Base-by-base conservation (phyloP, 2,113 vertebrate species). In the Chitala chitala region DNA sequence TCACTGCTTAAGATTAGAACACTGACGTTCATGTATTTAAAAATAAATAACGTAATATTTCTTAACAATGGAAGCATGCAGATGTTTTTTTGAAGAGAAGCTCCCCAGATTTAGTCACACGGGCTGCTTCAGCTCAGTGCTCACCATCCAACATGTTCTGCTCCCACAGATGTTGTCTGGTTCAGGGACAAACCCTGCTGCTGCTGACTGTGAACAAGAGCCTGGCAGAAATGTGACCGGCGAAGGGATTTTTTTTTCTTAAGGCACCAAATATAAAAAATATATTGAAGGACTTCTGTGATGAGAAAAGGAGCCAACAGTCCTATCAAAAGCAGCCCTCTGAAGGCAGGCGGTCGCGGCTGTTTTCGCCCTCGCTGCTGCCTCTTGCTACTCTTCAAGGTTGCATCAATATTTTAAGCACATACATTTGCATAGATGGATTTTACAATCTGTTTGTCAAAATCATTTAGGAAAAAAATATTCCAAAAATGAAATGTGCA, bases 201-300 rank as follows among this genome's bases (percentile, higher is more conserved):
- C 33, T 29, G 17, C 59, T 38, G 59, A 63, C 38, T 63, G 31
- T 33, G 38, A 63, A 63, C 38, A 33, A 63, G 59, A 63, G 33
- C 38, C 64, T 68, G 42, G 10, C n/a, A 38, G 64, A 24, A 26
- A 68, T 24, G 38, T 20, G 4, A 46, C 64, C 26, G 64, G 42
- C 22, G 26, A 46, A 68, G 64, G 12, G 64, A 68, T 44, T 68
- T 55, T 55, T 33, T 59, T 38, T 36, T 63, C 36, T 61, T 24
- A 24, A 48, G 64, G 40, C 9, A 10, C 5, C 20, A 9, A 7
- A 68, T 68, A 46, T 46, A 48, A 63, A 42, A 48, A n/a, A 3
- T 20, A 22, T 42, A 48, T 68, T 68, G 46, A 68, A 44, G 17
- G 22, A 26, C 24, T 3, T 46, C 24, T 46, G 26, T 48, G n/a